phyloP scores from a whole-genome alignment of 37 sponge, comb jelly and placozoan species.

The Amphimedon queenslandica region DNA sequence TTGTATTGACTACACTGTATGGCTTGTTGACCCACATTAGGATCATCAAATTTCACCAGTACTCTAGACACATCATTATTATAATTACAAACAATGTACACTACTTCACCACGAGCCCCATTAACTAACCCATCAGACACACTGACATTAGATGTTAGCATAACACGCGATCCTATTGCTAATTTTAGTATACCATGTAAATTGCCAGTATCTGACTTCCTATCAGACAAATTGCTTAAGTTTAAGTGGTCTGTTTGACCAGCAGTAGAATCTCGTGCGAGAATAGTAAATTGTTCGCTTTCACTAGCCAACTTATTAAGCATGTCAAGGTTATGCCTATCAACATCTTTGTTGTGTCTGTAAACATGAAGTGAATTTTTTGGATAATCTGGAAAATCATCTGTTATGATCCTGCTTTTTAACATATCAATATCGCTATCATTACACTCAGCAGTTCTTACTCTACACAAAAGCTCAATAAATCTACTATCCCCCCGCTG shows the following conservation, averaged over 20 bases:
- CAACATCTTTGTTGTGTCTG: slow-evolving; percentile 31
- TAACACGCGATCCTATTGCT: slow-evolving; percentile 36
- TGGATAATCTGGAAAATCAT: slow-evolving; percentile 19
- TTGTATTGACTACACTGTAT: slow-evolving; percentile 24
- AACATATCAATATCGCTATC: slow-evolving; percentile 14
- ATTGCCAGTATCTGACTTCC: slow-evolving; percentile 30
- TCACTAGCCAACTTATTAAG: slow-evolving; percentile 16
- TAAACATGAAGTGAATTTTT: slow-evolving; percentile 40
- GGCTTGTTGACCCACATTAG: slow-evolving; percentile 12
- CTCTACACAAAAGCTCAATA: slow-evolving; percentile 32
- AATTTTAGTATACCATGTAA: slow-evolving; percentile 28
- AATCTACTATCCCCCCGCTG: slow-evolving; percentile 27
- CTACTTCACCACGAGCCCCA: slow-evolving; percentile 24
- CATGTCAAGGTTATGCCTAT: slow-evolving; percentile 9
- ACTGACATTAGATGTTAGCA: slow-evolving; percentile 42
- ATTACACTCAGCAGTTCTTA: slow-evolving; percentile 17
- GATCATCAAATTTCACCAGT: slow-evolving; percentile 40
- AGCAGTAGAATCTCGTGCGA: slow-evolving; percentile 25
- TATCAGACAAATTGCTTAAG: slow-evolving; percentile 10
- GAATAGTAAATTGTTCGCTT: slow-evolving; percentile 16
- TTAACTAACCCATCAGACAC: slow-evolving; percentile 33
- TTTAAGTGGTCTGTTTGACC: slow-evolving; percentile 22
- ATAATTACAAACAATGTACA: slow-evolving; percentile 12
- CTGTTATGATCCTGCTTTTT: slow-evolving; percentile 13
- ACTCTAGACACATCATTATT: slow-evolving; percentile 21